Percentiles rank a stretch among this genome's conserved stretches.
Conservation (phyloP, 2,113 vertebrate genomes). For the Peromyscus polionotus region DNA sequence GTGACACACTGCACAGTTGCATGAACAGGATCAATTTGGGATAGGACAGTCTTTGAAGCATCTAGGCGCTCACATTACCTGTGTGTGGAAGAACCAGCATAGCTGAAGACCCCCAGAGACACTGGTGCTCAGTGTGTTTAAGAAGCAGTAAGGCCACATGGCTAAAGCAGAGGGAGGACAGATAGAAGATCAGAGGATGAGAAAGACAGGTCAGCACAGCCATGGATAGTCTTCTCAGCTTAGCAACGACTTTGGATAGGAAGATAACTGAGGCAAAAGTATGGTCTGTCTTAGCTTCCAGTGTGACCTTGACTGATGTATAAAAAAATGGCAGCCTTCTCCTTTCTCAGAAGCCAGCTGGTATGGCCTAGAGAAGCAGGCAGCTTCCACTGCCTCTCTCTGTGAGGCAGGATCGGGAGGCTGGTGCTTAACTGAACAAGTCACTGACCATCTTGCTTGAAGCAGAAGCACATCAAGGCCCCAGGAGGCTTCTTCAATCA, state of each 20-base stretch:
- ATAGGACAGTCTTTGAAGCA: not conserved
- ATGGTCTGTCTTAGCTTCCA: not conserved
- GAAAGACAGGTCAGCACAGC: not conserved
- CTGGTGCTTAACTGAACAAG: not conserved
- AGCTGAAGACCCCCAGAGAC: fast-evolving
- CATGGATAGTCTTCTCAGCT: not conserved
- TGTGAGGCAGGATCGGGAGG: not conserved
- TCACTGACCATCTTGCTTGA: not conserved
- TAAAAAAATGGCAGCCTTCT: not conserved
- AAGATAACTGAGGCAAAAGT: not conserved
- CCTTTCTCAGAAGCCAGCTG: not conserved
- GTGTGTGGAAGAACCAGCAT: not conserved
- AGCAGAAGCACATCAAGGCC: not conserved
- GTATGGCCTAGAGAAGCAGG: not conserved
- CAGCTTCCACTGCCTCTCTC: not conserved
- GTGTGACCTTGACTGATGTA: not conserved
- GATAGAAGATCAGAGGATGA: no score
- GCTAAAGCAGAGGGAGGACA: not conserved
- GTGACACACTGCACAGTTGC: not conserved
- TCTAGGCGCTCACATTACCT: not conserved
- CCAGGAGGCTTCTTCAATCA: not conserved
- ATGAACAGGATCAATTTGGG: not conserved
- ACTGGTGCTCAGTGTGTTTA: not conserved
- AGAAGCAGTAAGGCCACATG: not conserved
- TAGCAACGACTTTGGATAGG: not conserved